phyloP scores from a whole-genome alignment of 2,113 vertebrate species.

The Sterrhoptilus dennistouni region DNA sequence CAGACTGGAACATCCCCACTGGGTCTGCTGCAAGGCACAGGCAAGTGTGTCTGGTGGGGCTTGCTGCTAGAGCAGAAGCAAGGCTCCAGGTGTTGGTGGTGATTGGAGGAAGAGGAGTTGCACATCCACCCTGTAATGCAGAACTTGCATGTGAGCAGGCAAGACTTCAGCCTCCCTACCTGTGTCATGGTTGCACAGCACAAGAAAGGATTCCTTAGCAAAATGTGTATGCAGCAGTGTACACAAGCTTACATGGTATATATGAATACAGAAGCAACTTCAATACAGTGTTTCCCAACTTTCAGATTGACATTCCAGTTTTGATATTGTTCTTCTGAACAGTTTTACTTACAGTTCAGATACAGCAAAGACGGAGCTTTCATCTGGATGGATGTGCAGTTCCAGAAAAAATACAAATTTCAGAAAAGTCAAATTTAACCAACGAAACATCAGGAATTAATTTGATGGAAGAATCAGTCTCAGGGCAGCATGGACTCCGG shows the following conservation, averaged over 20 bases:
- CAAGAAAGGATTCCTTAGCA: not conserved
- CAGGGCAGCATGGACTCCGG: not conserved
- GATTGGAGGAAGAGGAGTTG: not conserved
- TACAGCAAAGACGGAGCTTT: not conserved
- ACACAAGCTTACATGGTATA: accelerated
- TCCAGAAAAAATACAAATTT: not conserved
- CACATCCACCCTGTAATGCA: not conserved
- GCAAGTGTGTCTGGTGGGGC: not conserved
- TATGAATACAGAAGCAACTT: not conserved
- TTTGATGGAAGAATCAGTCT: not conserved
- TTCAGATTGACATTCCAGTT: not conserved
- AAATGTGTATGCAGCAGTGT: not conserved
- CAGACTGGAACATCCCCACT: not conserved
- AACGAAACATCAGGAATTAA: not conserved
- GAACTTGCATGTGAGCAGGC: not conserved
- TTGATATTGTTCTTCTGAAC: not conserved
- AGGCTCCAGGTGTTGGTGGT: not conserved
- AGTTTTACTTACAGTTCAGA: not conserved
- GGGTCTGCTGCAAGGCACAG: not conserved
- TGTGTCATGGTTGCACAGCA: not conserved
- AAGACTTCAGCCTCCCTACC: not conserved
- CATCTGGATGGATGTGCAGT: not conserved
- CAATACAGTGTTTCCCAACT: not conserved
- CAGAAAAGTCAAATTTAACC: not conserved
- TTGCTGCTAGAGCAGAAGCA: not conserved